A percentile compares a stretch with the other conserved stretches of the same genome.
Conservation (phyloP, 2,113 vertebrate species). For the Sciurus niger region DNA sequence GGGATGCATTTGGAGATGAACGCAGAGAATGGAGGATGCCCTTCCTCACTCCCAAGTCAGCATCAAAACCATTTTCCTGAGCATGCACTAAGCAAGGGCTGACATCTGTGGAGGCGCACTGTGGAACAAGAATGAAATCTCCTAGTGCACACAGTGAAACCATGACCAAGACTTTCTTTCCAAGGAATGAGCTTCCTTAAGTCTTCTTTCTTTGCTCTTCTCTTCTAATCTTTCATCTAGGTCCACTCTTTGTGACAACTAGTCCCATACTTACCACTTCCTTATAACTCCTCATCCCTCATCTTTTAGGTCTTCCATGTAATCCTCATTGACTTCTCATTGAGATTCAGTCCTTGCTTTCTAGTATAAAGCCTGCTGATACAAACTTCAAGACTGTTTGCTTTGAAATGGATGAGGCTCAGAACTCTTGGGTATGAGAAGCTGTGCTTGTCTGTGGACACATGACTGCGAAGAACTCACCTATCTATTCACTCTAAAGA, state of each 20-base stretch:
- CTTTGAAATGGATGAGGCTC: neutral
- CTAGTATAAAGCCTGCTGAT: neutral
- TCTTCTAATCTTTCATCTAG: neutral
- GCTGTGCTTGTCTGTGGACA: neutral
- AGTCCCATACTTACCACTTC: neutral
- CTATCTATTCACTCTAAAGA: neutral
- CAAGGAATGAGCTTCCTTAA: neutral
- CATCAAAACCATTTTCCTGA: neutral
- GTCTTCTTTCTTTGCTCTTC: neutral
- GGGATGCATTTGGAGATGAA: neutral
- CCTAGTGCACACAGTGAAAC: fast-evolving
- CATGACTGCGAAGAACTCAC: neutral
- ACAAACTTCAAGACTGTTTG: neutral
- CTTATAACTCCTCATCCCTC: neutral
- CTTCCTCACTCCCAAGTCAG: neutral
- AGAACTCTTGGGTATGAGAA: neutral
- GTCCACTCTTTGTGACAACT: neutral
- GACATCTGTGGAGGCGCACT: neutral
- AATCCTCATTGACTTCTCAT: neutral
- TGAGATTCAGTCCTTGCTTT: neutral
- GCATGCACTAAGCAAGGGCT: neutral
- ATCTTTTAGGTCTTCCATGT: neutral
- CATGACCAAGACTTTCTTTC: neutral
- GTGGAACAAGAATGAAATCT: neutral
- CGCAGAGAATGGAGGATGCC: fast-evolving